Percentiles rank a stretch among this genome's conserved stretches.
Evolutionary conservation across 2,888 invertebrate genomes (phyloP).

Genomic region (Drosophila testacea): DNA sequence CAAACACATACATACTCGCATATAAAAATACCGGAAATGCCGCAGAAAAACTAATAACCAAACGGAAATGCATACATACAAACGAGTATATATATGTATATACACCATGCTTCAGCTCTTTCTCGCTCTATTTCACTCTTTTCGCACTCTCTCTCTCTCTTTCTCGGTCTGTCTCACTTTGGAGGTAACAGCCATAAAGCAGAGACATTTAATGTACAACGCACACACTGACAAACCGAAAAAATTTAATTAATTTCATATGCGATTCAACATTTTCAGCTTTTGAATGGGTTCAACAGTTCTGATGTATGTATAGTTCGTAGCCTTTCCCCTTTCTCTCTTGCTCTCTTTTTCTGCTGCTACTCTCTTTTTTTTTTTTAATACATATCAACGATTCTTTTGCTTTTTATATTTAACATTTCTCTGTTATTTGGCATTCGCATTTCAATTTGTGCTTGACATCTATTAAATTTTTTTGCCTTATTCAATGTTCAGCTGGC

Average conservation of each 20-base stretch:
- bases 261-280: conserved; percentile 55
- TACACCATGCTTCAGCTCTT: conserved; percentile 6
- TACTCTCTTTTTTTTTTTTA: conserved; percentile 14
- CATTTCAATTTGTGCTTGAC: conserved; percentile 76
- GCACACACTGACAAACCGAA: conserved; percentile 58
- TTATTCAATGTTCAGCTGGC: conserved; percentile 25
- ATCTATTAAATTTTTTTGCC: conserved; percentile 72
- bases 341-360: neutral
- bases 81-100: conserved; percentile 12
- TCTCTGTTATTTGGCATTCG: conserved; percentile 42
- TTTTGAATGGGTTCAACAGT: conserved; percentile 17
- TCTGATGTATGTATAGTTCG: conserved; percentile 25
- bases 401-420: conserved; percentile 47
- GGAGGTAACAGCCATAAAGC: conserved; percentile 76
- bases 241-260: conserved; percentile 80
- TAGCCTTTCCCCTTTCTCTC: neutral
- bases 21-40: conserved; percentile 72
- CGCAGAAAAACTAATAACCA: conserved; percentile 76
- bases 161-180: conserved; percentile 13
- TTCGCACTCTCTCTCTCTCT: neutral
- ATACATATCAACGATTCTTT: conserved; percentile 30
- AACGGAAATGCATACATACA: conserved; percentile 77
- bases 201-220: conserved; percentile 73
- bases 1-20: conserved; percentile 23
- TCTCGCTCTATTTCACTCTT: neutral